phyloP scores from a whole-genome alignment of 2,797 vertebrate genomes.

The Naso thynnoides region DNA sequence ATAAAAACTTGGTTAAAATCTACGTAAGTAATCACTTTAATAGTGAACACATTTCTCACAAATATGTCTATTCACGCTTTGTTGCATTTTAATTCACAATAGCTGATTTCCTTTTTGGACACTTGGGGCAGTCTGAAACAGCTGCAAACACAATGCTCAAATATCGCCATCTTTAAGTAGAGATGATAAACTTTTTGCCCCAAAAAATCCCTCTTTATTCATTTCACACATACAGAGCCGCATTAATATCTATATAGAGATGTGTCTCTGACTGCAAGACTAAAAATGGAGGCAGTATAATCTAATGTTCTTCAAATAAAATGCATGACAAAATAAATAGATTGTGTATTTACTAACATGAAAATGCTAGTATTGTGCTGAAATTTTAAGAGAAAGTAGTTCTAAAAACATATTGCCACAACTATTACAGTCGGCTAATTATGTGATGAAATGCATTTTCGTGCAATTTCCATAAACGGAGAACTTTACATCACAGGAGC shows the following conservation, averaged over 20 bases:
- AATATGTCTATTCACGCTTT: neutral
- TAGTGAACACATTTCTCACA: neutral
- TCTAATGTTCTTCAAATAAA: neutral
- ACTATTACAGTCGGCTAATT: neutral
- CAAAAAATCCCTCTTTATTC: neutral
- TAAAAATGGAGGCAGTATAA: no score
- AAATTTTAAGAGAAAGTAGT: neutral
- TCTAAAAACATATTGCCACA: neutral
- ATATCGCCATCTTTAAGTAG: neutral
- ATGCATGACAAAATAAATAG: neutral
- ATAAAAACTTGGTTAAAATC: neutral
- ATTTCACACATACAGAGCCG: neutral
- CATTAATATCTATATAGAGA: neutral
- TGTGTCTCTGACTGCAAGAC: neutral
- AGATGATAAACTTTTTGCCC: neutral
- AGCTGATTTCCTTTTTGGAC: neutral
- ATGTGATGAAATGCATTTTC: neutral
- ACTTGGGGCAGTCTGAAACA: neutral
- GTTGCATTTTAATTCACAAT: no score
- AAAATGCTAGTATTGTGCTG: neutral
- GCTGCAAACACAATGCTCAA: neutral
- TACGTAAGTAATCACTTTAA: neutral
- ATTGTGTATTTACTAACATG: neutral
- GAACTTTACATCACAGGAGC: slow-evolving; percentile 7
- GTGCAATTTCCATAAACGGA: neutral